These are phyloP conservation scores for Lithobates pipiens DNA, from an alignment of 2,797 vertebrate genomes.

Conservation along the genomic window DNA sequence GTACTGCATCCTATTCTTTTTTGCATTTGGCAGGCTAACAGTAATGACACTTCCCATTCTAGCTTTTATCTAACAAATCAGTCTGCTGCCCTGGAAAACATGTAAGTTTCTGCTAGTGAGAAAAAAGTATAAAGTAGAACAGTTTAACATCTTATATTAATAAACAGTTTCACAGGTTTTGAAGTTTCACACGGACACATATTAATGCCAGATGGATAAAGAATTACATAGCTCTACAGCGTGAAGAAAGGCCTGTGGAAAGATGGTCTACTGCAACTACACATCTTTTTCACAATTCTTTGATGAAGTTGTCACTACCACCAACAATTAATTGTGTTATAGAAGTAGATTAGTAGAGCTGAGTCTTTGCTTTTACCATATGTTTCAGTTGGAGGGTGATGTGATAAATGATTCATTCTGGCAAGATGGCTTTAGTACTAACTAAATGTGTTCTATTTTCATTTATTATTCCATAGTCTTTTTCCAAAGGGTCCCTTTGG, in stretches of 20 bases:
- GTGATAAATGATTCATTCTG: background rate
- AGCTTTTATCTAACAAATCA: background rate
- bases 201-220: slow-evolving; percentile 23
- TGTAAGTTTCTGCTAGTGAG: background rate
- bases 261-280: background rate
- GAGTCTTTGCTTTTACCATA: slow-evolving; percentile 8
- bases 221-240: background rate
- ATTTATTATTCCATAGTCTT: slow-evolving; percentile 28
- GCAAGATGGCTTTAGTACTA: background rate
- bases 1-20: background rate
- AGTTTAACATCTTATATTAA: background rate
- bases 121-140: background rate
- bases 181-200: slow-evolving; percentile 4
- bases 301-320: slow-evolving; percentile 27
- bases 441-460: slow-evolving; percentile 12
- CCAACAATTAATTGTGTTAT: slow-evolving; percentile 10
- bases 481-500: background rate
- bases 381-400: slow-evolving; percentile 1
- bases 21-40: background rate
- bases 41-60: background rate
- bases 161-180: background rate
- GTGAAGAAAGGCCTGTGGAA: slow-evolving; percentile 10
- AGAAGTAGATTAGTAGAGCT: background rate
- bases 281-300: background rate
- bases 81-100: too few species aligned